Conservation (phyloP, 1,140 invertebrate genomes). For the Heliothis virescens region DNA sequence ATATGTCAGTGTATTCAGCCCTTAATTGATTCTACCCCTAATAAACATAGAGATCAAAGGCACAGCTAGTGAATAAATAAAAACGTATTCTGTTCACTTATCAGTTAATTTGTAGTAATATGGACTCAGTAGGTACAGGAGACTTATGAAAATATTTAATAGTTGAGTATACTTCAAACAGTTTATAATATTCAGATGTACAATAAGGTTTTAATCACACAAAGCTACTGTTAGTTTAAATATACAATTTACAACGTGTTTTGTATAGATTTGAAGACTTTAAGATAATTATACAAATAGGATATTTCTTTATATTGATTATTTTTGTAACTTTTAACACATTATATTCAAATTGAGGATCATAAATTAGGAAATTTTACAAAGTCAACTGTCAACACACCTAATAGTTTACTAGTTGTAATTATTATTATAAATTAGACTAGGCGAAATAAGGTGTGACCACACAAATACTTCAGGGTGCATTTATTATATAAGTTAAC, state of each 20-base stretch:
- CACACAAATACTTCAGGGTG: slow-evolving; percentile 51
- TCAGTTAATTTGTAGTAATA: slow-evolving; percentile 21
- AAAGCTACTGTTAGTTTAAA: slow-evolving; percentile 18
- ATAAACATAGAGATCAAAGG: slow-evolving; percentile 37
- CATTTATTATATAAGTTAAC: slow-evolving; percentile 34
- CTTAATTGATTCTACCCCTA: slow-evolving; percentile 22
- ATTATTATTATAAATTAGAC: slow-evolving; percentile 57
- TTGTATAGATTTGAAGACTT: slow-evolving; percentile 17
- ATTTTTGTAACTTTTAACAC: slow-evolving; percentile 28
- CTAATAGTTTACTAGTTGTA: slow-evolving; percentile 48
- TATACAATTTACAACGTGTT: slow-evolving; percentile 34
- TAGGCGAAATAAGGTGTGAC: slow-evolving; percentile 51
- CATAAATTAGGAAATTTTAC: slow-evolving; percentile 27
- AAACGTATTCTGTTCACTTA: slow-evolving; percentile 21
- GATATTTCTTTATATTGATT: slow-evolving; percentile 4
- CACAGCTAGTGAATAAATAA: slow-evolving; percentile 45
- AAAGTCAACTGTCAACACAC: slow-evolving; percentile 54
- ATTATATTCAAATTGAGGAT: slow-evolving; percentile 31
- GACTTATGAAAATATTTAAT: slow-evolving; percentile 1
- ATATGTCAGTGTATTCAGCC: slow-evolving; percentile 19
- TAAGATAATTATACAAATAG: slow-evolving; percentile 25
- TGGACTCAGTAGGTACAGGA: slow-evolving; percentile 26
- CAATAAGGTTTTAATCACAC: slow-evolving; percentile 15
- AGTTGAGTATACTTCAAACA: slow-evolving; percentile 17
- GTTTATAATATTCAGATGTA: neutral